Evolutionary conservation across 2,113 vertebrate species (phyloP), one percentile per base, ranked within the genome.

Genomic region (Garra rufa): DNA sequence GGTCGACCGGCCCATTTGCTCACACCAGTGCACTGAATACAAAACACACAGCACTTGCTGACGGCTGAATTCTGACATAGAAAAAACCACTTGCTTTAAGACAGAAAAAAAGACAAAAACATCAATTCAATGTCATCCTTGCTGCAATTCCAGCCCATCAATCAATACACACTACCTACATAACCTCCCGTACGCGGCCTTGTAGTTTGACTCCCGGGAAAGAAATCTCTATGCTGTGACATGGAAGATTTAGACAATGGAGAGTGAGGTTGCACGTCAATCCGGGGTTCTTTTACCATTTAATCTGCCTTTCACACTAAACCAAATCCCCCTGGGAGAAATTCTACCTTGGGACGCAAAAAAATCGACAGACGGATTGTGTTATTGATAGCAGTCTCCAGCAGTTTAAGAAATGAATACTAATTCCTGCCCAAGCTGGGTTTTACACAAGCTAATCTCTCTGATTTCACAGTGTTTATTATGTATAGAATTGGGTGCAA

Each of bases 381-480:
- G 87, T 93, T 94, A 93, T 93, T 93, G 93, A 93, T 91, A 90
- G 87, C 91, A 90, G 90, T 92, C 88, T 81, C 77, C 8, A 3
- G 81, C 88, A 90, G 89, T 88, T 88, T 90, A 90, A 91, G 87
- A 89, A 91, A 92, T 91, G 74, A 93, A 93, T 94, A 89, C 86
- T 92, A 90, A 92, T 91, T 84, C 88, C 89, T 86, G 89, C 90
- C 88, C 91, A 91, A 92, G 89, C 88, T 48, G 83, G 84, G 89
- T 85, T 93, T 93, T 91, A 88, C 87, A 86, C 79, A 92, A 90
- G 92, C 92, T 92, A 94, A 92, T 93, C 92, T 86, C 84, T 90
- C 91, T 92, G 90, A 69, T 85, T 81, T 76, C 8, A 79, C 81
- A 78, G 90, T 88, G 87, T 92, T 92, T 88, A 90, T 92, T 91